phyloP scores from a whole-genome alignment of 2,797 vertebrate genomes.

The Orientallactaga sibirica region DNA sequence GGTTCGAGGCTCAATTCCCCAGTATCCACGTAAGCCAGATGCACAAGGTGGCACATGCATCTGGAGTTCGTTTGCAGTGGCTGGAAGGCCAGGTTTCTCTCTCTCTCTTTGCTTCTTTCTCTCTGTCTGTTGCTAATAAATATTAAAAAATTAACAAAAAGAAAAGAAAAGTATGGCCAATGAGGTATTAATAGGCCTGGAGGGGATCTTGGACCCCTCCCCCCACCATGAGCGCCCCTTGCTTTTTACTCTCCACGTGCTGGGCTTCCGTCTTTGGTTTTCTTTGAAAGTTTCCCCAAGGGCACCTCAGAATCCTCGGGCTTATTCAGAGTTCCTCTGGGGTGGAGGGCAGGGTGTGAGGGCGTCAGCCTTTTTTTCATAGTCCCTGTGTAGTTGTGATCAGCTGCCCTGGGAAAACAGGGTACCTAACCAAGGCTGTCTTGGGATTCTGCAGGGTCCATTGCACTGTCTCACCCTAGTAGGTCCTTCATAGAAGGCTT shows the following conservation, averaged over 20 bases:
- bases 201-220: not conserved
- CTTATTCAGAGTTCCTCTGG: not conserved
- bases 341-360: not conserved
- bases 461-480: not conserved
- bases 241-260: not conserved
- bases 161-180: not conserved
- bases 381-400: not conserved
- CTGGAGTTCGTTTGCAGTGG: too few relatives aligned
- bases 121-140: too few relatives aligned
- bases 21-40: too few relatives aligned
- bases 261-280: not conserved
- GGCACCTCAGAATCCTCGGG: not conserved
- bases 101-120: not conserved
- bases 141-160: too few relatives aligned
- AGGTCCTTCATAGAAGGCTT: not conserved
- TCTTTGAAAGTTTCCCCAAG: not conserved
- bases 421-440: too few relatives aligned
- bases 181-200: not conserved
- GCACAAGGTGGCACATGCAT: too few relatives aligned
- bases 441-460: not conserved
- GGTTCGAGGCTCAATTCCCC: too few relatives aligned
- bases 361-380: fast-evolving
- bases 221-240: not conserved
- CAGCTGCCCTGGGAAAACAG: not conserved
- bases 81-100: not conserved